A percentile compares a stretch with the other conserved stretches of the same genome.
Conservation (phyloP, 2,888 invertebrate genomes). For the Euproctis similis region DNA sequence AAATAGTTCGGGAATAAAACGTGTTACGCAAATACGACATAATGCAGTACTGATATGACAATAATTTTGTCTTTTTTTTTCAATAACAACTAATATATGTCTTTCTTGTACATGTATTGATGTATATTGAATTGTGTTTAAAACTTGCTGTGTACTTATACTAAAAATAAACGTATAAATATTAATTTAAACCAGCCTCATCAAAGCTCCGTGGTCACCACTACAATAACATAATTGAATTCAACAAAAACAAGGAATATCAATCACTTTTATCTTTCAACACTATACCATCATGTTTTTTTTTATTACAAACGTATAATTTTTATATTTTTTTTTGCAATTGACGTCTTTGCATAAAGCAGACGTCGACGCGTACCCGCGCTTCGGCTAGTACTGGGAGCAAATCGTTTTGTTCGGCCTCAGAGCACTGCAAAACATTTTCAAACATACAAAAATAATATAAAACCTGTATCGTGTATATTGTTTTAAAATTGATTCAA, state of each 20-base stretch:
- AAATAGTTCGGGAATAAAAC: conserved; percentile 12
- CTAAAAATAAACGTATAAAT: conserved; percentile 44
- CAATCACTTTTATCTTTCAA: conserved; percentile 28
- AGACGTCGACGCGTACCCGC: conserved; percentile 58
- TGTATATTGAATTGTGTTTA: conserved; percentile 25
- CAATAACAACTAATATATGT: conserved; percentile 8
- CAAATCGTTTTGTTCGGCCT: conserved; percentile 37
- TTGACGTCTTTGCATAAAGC: conserved; percentile 34
- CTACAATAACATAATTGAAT: conserved; percentile 19
- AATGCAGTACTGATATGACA: conserved; percentile 51
- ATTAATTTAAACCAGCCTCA: conserved; percentile 42
- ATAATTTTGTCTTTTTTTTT: conserved; percentile 8
- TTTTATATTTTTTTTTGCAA: conserved; percentile 27
- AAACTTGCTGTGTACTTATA: too few species aligned
- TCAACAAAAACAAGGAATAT: conserved; percentile 26
- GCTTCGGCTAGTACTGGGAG: conserved; percentile 58
- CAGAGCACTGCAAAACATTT: conserved; percentile 42
- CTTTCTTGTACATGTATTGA: conserved; percentile 23
- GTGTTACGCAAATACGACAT: conserved; percentile 42
- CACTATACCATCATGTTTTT: conserved; percentile 51
- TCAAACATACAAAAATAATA: conserved; percentile 19
- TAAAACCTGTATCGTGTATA: too few species aligned
- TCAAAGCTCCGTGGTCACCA: conserved; percentile 29
- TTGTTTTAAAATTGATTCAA: too few species aligned
- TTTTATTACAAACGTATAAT: conserved; percentile 38